A percentile compares a stretch with the other conserved stretches of the same genome.
Evolutionary conservation across 2,113 vertebrate species (phyloP).

Genomic region (Trogon surrucura): DNA sequence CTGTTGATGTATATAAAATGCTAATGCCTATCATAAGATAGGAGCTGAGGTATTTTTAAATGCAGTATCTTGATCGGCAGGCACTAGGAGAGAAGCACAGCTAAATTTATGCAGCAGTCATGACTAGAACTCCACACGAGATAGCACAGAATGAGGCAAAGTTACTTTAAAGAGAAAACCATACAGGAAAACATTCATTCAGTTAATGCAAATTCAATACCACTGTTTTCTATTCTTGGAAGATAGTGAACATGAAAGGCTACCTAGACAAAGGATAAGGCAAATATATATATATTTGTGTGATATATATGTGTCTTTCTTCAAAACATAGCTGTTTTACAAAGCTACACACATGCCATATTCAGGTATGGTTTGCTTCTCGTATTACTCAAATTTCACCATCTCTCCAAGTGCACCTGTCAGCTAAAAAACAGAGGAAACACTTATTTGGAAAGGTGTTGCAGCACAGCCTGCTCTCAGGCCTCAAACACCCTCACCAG

Average conservation of each 20-base stretch:
- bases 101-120: neutral
- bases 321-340: neutral
- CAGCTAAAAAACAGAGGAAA: fast-evolving
- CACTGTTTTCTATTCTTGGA: neutral
- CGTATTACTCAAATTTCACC: no score
- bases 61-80: neutral
- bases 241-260: neutral
- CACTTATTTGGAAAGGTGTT: neutral
- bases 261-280: no score
- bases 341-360: neutral
- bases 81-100: neutral
- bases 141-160: neutral
- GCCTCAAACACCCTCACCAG: neutral
- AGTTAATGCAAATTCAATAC: neutral
- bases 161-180: neutral
- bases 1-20: neutral
- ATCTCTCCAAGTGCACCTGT: neutral
- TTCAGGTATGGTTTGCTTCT: neutral
- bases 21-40: neutral
- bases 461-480: neutral
- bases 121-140: neutral
- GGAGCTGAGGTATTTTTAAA: neutral
- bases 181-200: neutral
- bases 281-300: neutral
- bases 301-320: no score